Evolutionary conservation across 2,797 vertebrate species (phyloP).

Genomic region (Cossypha niveicapilla): DNA sequence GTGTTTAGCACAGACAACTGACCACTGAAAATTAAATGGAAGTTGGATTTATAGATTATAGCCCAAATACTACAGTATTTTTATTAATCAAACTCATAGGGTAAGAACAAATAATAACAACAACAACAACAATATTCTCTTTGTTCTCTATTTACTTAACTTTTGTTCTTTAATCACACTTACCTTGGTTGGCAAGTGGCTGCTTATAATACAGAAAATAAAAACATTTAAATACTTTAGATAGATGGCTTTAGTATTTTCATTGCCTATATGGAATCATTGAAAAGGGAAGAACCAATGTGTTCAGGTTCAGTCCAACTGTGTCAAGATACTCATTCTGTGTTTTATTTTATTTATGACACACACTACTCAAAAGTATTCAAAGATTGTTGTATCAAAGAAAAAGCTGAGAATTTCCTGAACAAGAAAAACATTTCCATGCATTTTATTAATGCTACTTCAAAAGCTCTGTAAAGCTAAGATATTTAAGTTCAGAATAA

Average conservation of each 20-base stretch:
- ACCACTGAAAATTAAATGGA: neutral
- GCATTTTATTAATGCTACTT: neutral
- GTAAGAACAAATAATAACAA: neutral
- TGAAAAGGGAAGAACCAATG: neutral
- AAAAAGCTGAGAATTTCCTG: neutral
- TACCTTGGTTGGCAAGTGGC: constrained; percentile 11
- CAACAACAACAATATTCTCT: neutral
- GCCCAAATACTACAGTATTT: neutral
- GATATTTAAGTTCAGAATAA: neutral
- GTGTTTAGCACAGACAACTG: neutral
- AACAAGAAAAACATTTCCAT: neutral
- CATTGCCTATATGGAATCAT: neutral
- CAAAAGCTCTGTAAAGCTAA: neutral
- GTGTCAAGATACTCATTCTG: neutral
- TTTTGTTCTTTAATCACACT: constrained; percentile 10
- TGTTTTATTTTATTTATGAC: neutral
- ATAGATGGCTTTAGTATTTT: neutral
- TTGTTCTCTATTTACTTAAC: neutral
- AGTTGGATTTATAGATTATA: neutral
- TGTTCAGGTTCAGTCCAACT: neutral
- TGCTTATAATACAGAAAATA: constrained; percentile 22
- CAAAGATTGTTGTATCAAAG: neutral
- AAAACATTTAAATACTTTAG: neutral
- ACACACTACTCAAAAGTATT: neutral
- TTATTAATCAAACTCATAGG: neutral